phyloP scores from a whole-genome alignment of 2,888 invertebrate genomes.

The Drosophila yooni region DNA sequence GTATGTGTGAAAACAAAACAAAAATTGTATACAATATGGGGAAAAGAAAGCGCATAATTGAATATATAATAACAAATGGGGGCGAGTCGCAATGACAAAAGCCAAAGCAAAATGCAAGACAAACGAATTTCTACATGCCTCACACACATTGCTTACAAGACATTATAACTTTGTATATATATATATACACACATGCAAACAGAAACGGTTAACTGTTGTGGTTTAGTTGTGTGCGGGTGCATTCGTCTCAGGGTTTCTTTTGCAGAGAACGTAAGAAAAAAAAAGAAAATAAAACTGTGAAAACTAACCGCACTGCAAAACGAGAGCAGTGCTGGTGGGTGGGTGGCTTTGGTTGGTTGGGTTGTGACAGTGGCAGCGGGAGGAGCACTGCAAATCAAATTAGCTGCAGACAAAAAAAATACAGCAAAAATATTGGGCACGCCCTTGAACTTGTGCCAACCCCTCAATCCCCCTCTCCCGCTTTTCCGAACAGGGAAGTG shows the following conservation, averaged over 20 bases:
- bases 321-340: background rate
- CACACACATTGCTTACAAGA: conserved; percentile 70
- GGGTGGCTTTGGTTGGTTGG: background rate
- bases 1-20: conserved; percentile 70
- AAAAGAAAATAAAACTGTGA: conserved; percentile 27
- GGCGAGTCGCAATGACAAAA: conserved; percentile 68
- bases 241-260: conserved; percentile 53
- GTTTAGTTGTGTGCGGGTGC: conserved; percentile 49
- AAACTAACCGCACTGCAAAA: conserved; percentile 43
- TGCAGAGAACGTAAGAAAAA: conserved; percentile 20
- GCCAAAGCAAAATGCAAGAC: conserved; percentile 51
- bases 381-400: conserved; percentile 51
- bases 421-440: conserved; percentile 61
- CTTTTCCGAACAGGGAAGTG: conserved; percentile 2
- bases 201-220: conserved; percentile 54
- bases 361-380: background rate
- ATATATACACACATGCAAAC: conserved; percentile 16
- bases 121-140: conserved; percentile 46
- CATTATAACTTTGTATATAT: conserved; percentile 42
- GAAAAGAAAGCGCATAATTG: conserved; percentile 78
- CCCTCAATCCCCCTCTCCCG: conserved; percentile 7
- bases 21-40: conserved; percentile 60
- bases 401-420: conserved; percentile 40
- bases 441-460: conserved; percentile 71
- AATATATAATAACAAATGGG: conserved; percentile 76